Evolutionary conservation across 2,888 invertebrate species (phyloP), one percentile per base, ranked within the genome.

Genomic region (Scelioninae gen. 2): DNA sequence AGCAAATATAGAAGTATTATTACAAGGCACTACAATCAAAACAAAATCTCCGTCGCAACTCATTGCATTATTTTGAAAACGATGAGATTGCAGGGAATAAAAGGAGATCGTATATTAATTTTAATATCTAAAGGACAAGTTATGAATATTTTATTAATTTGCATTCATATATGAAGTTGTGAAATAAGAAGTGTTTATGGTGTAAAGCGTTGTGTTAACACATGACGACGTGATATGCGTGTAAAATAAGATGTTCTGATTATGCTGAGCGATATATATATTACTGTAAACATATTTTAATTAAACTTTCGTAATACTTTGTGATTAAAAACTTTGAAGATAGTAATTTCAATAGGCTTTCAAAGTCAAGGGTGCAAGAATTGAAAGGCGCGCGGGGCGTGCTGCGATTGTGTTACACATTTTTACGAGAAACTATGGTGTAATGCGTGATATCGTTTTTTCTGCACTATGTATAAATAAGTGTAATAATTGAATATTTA

Each of bases 321-420:
- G 41, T 9, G 35, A 57, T 16, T 45, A 46, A 55, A 25, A 25
- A 25, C 50, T 45, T 63, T 41, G 55, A 48, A 39, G 25, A 61
- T 63, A 70, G 69, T 61, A n/a, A 55, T 48, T 63, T 70, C 53
- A 41, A 73, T 68, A 46, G 68, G 53, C 52, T 69, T 63, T 74
- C 48, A 60, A 60, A 69, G 69, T 74, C 69, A 65, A 70, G 65
- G 69, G 52, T 46, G 58, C 16, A 58, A 64, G 58, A 57, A 64
- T 52, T 71, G 64, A 55, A 48, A 19, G 11, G 69, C 73, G 57
- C 74, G 74, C 70, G 45, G 69, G 74, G 74, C 74, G 74, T 65
- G 69, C 64, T 43, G 55, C 60, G 57, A 68, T 74, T 52, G 43
- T 45, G 48, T 64, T 64, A 61, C 55, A 63, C 63, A 50, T 68